Percentiles rank a stretch among this genome's conserved stretches.
These are phyloP conservation scores for Branchipolynoe longqiensis DNA, from an alignment of 2,888 invertebrate species.

Conservation along the genomic window DNA sequence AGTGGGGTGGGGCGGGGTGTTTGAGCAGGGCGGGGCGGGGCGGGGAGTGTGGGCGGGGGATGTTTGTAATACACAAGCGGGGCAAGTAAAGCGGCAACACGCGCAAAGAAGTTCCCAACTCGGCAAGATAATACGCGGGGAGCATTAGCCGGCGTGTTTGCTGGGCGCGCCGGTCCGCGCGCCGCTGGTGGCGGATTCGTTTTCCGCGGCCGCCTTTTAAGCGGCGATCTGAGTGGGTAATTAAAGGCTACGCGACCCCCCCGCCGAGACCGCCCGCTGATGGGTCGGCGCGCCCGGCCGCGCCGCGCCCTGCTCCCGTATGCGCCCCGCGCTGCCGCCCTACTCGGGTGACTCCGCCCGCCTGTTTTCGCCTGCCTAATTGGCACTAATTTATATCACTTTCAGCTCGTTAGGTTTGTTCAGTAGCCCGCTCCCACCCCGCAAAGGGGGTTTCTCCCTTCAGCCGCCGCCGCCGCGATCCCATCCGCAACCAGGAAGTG, in stretches of 20 bases:
- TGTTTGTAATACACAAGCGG: not conserved
- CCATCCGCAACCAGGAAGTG: not conserved
- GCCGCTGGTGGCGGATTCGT: too few species aligned
- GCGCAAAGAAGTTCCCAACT: too few species aligned
- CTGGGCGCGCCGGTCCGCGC: too few species aligned
- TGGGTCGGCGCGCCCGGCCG: not conserved
- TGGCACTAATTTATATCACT: slow-evolving; percentile 41
- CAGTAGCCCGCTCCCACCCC: not conserved
- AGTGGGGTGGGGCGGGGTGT: too few species aligned
- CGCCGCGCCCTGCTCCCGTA: not conserved
- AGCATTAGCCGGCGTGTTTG: too few species aligned
- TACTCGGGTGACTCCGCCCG: not conserved
- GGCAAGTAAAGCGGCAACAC: too few species aligned
- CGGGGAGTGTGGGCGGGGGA: too few species aligned
- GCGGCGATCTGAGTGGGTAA: slow-evolving; percentile 13
- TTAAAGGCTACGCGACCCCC: not conserved
- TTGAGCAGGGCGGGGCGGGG: too few species aligned
- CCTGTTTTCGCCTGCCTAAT: not conserved
- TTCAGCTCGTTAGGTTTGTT: slow-evolving; percentile 18
- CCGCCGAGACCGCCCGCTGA: not conserved
- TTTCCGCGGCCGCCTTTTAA: not conserved
- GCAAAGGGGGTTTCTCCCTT: too few species aligned
- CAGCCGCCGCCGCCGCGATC: not conserved
- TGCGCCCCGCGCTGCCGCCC: not conserved
- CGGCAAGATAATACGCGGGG: too few species aligned